Conservation (phyloP, 2,888 invertebrate species). For the Teinopalpus imperialis region DNA sequence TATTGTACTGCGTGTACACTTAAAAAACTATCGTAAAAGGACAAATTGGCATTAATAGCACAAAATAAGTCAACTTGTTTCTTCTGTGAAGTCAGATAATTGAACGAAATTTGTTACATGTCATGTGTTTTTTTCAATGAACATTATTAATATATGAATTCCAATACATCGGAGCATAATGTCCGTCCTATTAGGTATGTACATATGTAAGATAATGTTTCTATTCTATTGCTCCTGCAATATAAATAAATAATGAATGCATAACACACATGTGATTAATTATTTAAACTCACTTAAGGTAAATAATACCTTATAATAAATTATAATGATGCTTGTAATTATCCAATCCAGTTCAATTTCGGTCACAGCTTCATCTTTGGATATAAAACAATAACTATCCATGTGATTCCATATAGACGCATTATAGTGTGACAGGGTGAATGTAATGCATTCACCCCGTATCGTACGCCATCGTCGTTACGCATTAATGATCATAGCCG, state of each 20-base stretch:
- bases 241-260: slow-evolving; percentile 5
- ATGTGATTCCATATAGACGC: too few species aligned
- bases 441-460: too few species aligned
- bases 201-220: slow-evolving; percentile 9
- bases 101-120: slow-evolving; percentile 2
- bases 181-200: slow-evolving; percentile 1
- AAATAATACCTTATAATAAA: slow-evolving; percentile 13
- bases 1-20: slow-evolving; percentile 26
- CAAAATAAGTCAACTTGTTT: slow-evolving; percentile 14
- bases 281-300: slow-evolving; percentile 18
- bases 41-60: slow-evolving; percentile 34
- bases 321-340: slow-evolving; percentile 14
- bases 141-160: slow-evolving; percentile 4
- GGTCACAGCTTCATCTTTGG: slow-evolving; percentile 1
- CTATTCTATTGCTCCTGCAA: too few species aligned
- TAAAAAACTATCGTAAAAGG: slow-evolving; percentile 28
- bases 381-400: too few species aligned
- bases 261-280: slow-evolving; percentile 9
- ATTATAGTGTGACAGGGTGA: too few species aligned
- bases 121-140: slow-evolving; percentile 2
- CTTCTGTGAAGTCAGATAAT: slow-evolving; percentile 5
- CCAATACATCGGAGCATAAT: slow-evolving; percentile 5
- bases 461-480: too few species aligned
- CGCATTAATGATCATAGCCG: too few species aligned
- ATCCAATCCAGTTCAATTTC: background rate